Evolutionary conservation across 2,113 vertebrate species (phyloP).

Genomic region (Daubentonia madagascariensis): DNA sequence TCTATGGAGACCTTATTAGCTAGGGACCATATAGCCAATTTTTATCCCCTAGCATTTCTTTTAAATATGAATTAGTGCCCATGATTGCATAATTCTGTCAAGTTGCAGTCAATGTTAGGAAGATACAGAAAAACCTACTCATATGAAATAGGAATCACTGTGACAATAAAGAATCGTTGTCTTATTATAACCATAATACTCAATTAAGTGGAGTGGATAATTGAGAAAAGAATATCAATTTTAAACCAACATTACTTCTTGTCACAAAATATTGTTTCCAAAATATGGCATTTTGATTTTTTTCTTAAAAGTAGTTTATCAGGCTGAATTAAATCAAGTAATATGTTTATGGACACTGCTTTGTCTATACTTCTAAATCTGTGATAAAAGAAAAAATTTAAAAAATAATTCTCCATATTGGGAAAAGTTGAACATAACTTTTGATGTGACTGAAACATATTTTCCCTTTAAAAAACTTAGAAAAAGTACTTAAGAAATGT

Average conservation of each 20-base stretch:
- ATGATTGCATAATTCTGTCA: not conserved
- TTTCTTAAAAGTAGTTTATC: not conserved
- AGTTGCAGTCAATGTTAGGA: not conserved
- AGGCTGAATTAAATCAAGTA: not conserved
- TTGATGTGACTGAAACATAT: conserved; percentile 28
- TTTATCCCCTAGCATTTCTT: not conserved
- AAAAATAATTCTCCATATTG: not conserved
- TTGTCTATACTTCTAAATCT: not conserved
- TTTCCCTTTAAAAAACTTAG: conserved; percentile 48
- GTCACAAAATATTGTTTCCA: not conserved
- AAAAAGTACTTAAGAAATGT: conserved; percentile 57
- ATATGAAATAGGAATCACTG: not conserved
- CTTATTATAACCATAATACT: not conserved
- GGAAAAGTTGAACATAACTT: conserved; percentile 46
- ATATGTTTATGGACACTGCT: not conserved
- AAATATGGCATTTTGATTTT: not conserved
- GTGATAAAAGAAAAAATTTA: not conserved
- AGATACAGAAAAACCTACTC: not conserved
- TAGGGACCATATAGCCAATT: not conserved
- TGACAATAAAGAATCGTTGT: not conserved
- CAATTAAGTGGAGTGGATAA: not conserved
- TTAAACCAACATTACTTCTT: not conserved
- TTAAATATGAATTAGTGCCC: not conserved
- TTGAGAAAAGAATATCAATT: not conserved
- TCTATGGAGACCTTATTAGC: not conserved